Evolutionary conservation across 1,140 invertebrate species (phyloP), one percentile per base, ranked within the genome.

Genomic region (Chironomus striatipennis): DNA sequence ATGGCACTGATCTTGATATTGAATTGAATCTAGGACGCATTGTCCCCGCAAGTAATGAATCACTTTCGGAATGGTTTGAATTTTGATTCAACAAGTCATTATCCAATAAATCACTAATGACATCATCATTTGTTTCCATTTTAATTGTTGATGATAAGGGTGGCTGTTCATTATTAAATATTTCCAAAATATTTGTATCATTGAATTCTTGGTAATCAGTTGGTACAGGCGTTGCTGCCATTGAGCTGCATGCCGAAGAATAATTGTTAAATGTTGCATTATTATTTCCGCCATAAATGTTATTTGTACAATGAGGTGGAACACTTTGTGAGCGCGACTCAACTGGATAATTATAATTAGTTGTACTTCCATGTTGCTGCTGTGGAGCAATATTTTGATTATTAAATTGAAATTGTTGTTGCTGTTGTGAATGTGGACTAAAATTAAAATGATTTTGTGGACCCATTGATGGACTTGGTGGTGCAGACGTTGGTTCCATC

Each of bases 151-250:
- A 70, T 18, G 65, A 10, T 20, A 57, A 57, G n/a, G 65, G 65
- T 5, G 20, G 42, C 70, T 73, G 67, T 73, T 43, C 12, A 12
- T 74, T 72, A 17, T 34, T 70, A 7, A 64, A 74, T 24, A 76
- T 74, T 15, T 75, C 42, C 8, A 70, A 20, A 76, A 73, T 18
- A 47, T 74, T 64, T 10, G 42, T 64, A 21, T 76, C 84, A 15
- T 84, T 86, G 76, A 90, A 90, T 77, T 91, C 89, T 74, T 86
- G 87, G 78, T 88, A 91, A 77, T 91, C 89, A 74, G 87, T 87
- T 2, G 89, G 89, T 9, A 90, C 87, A 1, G 90, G 90, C 1
- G 89, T 90, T 21, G 88, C 87, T 1, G 89, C 88, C 42, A 90
- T 84, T 2, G 89, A 90, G 74, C 86, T 88, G 64, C 85, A 87